These are phyloP conservation scores for Cryptus viduatorius DNA, from an alignment of 2,888 invertebrate genomes.

Conservation along the genomic window DNA sequence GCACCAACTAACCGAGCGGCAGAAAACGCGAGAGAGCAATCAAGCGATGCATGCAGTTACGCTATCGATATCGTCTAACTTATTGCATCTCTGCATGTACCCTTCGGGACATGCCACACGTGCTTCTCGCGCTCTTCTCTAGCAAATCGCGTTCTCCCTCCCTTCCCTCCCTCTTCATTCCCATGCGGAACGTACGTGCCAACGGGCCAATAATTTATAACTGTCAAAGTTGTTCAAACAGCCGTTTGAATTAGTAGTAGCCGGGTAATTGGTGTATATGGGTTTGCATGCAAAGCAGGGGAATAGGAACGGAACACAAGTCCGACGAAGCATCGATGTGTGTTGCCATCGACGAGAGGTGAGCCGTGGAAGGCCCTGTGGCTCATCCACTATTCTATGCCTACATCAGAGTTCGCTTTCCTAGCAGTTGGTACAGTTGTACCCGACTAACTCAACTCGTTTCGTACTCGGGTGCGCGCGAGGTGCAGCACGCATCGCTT, in stretches of 20 bases:
- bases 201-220: constrained; percentile 70
- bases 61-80: constrained; percentile 66
- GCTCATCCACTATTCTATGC: constrained; percentile 58
- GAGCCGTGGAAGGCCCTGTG: constrained; percentile 54
- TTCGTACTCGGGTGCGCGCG: constrained; percentile 28
- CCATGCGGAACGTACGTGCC: constrained; percentile 47
- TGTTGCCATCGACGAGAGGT: constrained; percentile 55
- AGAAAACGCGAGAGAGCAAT: constrained; percentile 62
- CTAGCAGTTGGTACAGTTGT: constrained; percentile 58
- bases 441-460: constrained; percentile 53
- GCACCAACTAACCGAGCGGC: constrained; percentile 20
- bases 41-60: constrained; percentile 63
- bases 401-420: constrained; percentile 10
- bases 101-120: constrained; percentile 41
- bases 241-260: constrained; percentile 71
- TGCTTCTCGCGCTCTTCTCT: constrained; percentile 17
- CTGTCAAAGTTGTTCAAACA: constrained; percentile 73
- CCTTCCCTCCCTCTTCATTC: constrained; percentile 11
- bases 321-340: constrained; percentile 46
- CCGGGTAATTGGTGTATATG: constrained; percentile 71
- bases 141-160: neutral
- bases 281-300: constrained; percentile 58
- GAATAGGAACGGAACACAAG: constrained; percentile 36
- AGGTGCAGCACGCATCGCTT: constrained; percentile 68
- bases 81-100: constrained; percentile 39